Conservation (phyloP, 2,113 vertebrate species). For the Pelusios castaneus region DNA sequence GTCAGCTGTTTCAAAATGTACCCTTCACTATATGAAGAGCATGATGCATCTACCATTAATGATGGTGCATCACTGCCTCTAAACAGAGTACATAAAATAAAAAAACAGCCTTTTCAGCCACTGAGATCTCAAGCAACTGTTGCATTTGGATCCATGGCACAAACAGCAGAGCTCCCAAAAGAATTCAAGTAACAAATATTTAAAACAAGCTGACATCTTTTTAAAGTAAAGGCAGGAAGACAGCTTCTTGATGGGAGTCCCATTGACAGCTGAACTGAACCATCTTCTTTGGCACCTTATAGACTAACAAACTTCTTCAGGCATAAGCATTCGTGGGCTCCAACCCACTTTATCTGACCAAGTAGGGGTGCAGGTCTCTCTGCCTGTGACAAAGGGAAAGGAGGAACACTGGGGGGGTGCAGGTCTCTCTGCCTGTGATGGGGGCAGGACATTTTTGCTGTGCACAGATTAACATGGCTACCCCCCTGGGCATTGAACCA, state of each 20-base stretch:
- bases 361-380: too few species aligned
- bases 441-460: too few species aligned
- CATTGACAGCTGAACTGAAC: not conserved
- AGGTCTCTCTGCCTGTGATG: too few species aligned
- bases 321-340: too few species aligned
- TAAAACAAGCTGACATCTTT: not conserved
- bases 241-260: not conserved
- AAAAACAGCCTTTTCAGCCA: accelerated
- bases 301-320: too few species aligned
- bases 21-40: accelerated
- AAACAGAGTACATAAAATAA: accelerated
- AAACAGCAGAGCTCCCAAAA: not conserved
- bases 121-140: accelerated
- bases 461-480: too few species aligned
- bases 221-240: not conserved
- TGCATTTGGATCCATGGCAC: not conserved
- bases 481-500: too few species aligned
- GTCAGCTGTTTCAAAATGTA: accelerated
- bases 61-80: not conserved
- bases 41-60: accelerated
- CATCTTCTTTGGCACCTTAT: too few species aligned
- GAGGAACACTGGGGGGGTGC: too few species aligned
- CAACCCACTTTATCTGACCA: too few species aligned
- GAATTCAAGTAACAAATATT: too few species aligned
- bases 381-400: too few species aligned